A percentile compares a stretch with the other conserved stretches of the same genome.
Conservation (phyloP, 1,140 invertebrate genomes). For the Thaumetopoea pityocampa region DNA sequence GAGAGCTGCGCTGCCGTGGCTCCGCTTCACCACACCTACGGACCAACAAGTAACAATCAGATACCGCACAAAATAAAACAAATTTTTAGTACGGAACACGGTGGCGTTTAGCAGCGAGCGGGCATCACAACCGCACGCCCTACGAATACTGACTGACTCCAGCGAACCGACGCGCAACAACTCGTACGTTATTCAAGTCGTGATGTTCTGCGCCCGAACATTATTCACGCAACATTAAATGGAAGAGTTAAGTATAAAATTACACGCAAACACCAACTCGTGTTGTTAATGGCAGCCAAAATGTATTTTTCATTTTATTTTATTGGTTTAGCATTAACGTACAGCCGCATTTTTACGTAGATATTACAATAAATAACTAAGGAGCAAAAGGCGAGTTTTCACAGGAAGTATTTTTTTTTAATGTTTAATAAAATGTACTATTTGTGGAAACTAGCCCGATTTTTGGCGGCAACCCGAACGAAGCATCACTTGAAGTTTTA, state of each 20-base stretch:
- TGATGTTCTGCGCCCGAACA: slow-evolving; percentile 34
- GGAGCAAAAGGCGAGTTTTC: too few relatives aligned
- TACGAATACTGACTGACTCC: slow-evolving; percentile 54
- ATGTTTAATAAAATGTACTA: too few relatives aligned
- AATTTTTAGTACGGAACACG: slow-evolving; percentile 35
- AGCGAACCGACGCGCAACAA: slow-evolving; percentile 18
- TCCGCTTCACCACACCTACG: slow-evolving; percentile 52
- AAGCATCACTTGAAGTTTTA: too few relatives aligned
- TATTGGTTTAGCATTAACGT: too few relatives aligned
- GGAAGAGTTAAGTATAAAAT: slow-evolving; percentile 59
- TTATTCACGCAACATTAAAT: slow-evolving; percentile 63
- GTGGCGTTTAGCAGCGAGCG: slow-evolving; percentile 31
- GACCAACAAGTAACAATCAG: slow-evolving; percentile 53
- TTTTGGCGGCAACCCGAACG: too few relatives aligned
- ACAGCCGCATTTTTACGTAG: too few relatives aligned
- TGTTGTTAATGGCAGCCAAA: slow-evolving; percentile 17
- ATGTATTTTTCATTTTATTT: too few relatives aligned
- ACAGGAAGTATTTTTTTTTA: too few relatives aligned
- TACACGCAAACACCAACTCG: slow-evolving; percentile 45
- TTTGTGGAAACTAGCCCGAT: too few relatives aligned
- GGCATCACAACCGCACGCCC: slow-evolving; percentile 53
- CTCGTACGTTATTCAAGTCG: slow-evolving; percentile 34
- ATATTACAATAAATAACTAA: too few relatives aligned
- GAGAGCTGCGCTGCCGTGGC: slow-evolving; percentile 29
- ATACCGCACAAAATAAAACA: slow-evolving; percentile 37